phyloP scores from a whole-genome alignment of 2,113 vertebrate species.

The Reinhardtius hippoglossoides region DNA sequence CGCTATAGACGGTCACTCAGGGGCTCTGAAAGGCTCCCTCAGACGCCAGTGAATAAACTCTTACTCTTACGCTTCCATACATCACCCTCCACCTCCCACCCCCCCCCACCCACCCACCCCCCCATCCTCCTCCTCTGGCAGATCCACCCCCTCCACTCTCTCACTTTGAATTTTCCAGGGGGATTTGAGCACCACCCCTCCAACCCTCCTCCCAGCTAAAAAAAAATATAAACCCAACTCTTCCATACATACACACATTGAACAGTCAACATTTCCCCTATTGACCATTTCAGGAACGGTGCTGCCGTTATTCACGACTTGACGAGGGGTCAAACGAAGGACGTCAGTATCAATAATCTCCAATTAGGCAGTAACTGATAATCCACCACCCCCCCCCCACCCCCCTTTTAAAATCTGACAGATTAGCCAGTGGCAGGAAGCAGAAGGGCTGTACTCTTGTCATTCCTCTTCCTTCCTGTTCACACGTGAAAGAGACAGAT shows the following conservation, averaged over 20 bases:
- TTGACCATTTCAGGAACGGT: slow-evolving; percentile 2
- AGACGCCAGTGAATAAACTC: slow-evolving; percentile 97
- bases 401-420: not conserved
- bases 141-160: slow-evolving; percentile 64
- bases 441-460: slow-evolving; percentile 25
- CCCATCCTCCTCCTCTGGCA: slow-evolving; percentile 66
- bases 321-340: not conserved
- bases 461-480: slow-evolving; percentile 46
- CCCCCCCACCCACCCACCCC: slow-evolving; percentile 63
- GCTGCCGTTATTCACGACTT: slow-evolving; percentile 38
- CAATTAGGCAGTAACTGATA: not conserved
- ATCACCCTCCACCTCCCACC: slow-evolving; percentile 84
- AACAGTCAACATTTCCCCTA: slow-evolving; percentile 11
- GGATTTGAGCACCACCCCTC: slow-evolving; percentile 92
- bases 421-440: slow-evolving; percentile 17
- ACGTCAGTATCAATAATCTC: not conserved
- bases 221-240: not conserved
- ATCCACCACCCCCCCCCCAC: no score
- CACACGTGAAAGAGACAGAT: slow-evolving; percentile 41
- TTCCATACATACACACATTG: slow-evolving; percentile 7
- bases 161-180: slow-evolving; percentile 91
- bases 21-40: slow-evolving; percentile 91
- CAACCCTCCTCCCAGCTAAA: slow-evolving; percentile 34
- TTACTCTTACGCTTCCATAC: slow-evolving; percentile 95
- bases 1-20: slow-evolving; percentile 95